Percentiles rank a stretch among this genome's conserved stretches.
Evolutionary conservation across 2,113 vertebrate genomes (phyloP).

Genomic region (Morphnarchus princeps): DNA sequence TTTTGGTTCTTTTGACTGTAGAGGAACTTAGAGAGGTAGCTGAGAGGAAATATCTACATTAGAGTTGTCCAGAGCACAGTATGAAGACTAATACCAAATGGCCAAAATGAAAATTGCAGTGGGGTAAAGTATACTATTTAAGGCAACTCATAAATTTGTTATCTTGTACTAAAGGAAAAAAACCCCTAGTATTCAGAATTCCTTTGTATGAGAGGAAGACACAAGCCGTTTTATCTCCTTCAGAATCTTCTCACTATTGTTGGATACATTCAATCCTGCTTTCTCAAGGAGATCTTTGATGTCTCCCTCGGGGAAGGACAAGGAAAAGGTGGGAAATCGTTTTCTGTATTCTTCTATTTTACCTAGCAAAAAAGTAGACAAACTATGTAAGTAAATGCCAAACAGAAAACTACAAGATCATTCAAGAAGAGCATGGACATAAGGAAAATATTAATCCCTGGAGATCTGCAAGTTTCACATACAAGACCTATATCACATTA

Average conservation of each 20-base stretch:
- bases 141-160: background rate
- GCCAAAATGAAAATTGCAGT: background rate
- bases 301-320: background rate
- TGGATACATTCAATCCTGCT: background rate
- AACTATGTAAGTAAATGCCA: background rate
- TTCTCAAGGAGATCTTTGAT: background rate
- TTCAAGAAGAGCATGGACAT: background rate
- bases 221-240: background rate
- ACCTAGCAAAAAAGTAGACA: background rate
- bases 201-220: background rate
- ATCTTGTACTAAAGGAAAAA: background rate
- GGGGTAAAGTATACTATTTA: background rate
- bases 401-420: background rate
- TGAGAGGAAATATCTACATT: background rate
- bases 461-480: background rate
- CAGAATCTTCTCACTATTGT: background rate
- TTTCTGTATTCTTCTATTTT: background rate
- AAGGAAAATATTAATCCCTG: background rate
- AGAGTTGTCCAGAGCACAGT: background rate
- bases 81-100: background rate
- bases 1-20: background rate
- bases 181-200: accelerated
- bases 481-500: background rate
- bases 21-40: background rate
- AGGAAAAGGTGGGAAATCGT: background rate